Base-by-base conservation (phyloP, 2,888 invertebrate species). In the Drepanosiphum platanoidis region DNA sequence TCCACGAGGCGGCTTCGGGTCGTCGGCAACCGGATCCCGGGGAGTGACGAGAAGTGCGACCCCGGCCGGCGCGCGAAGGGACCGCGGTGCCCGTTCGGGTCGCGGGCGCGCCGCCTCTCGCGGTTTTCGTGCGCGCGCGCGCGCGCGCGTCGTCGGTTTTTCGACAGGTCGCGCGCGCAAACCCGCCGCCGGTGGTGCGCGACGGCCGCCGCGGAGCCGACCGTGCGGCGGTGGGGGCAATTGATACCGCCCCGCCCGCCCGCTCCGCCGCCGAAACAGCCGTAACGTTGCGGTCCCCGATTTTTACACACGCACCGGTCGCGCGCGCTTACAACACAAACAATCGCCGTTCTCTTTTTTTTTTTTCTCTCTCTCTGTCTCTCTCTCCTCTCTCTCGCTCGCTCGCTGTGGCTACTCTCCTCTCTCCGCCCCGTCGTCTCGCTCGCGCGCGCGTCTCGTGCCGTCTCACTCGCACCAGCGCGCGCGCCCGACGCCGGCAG, bases 251-350 rank as follows among this genome's bases (percentile, higher is more conserved):
- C 68, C 46, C 46, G 42, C 32, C 27, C 39, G 13, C 39, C 36
- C 39, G 77, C 84, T 68, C 36, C 75, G 46, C 46, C 30, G 36
- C 34, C 71, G 34, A 18, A 15, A 61, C 72, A 27, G n/a, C 11
- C 58, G 82, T 36, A 22, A 36, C 64, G 75, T 42, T 74, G 75
- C 68, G 75, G 84, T 77, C 83, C 84, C 84, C 84, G 75, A 84
- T 77, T 84, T 74, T 75, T 68, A 77, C 75, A 68, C 82, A 72
- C 68, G n/a, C 72, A 27, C 42, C 39, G 11, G 30, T 4, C 32
- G 9, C 11, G 22, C 1, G n/a, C 11, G 22, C 1, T n/a, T 7
- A 64, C 74, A 75, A 84, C 84, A 84, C 84, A 84, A 84, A 84
- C 75, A 84, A 84, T 68, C 68, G 58, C 75, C 68, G 32, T 30